These are phyloP conservation scores for Rhagium mordax DNA, from an alignment of 2,888 invertebrate species.

Conservation along the genomic window DNA sequence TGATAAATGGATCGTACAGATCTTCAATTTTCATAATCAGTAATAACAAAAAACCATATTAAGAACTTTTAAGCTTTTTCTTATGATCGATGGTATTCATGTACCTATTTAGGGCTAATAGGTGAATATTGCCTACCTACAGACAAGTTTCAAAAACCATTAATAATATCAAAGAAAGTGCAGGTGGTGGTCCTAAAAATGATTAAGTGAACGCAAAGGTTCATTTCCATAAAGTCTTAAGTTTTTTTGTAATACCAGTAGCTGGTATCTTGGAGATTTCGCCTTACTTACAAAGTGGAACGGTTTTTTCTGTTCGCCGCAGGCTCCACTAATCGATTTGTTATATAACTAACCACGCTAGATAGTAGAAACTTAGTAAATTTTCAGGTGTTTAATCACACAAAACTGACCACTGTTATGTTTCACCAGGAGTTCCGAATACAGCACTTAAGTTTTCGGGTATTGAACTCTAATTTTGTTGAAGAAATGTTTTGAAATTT, in stretches of 20 bases:
- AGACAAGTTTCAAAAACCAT: neutral
- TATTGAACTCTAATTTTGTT: conserved; percentile 3
- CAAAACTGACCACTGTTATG: neutral
- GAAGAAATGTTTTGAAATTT: conserved; percentile 10
- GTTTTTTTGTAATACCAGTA: conserved; percentile 40
- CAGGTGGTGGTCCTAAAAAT: conserved; percentile 15
- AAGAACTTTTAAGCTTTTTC: neutral
- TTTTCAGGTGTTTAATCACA: conserved; percentile 1
- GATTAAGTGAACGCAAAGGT: conserved; percentile 10
- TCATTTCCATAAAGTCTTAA: neutral
- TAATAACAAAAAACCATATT: neutral
- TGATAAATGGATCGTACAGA: neutral
- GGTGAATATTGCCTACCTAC: neutral
- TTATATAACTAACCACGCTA: conserved; percentile 54
- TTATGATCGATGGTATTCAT: neutral
- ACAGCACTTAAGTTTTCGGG: conserved; percentile 7
- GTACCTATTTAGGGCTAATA: neutral
- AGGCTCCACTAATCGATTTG: conserved; percentile 57
- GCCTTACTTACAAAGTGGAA: conserved; percentile 53
- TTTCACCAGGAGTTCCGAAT: neutral
- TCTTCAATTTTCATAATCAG: neutral
- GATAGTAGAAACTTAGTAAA: conserved; percentile 38
- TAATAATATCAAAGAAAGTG: neutral
- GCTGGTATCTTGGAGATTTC: conserved; percentile 45
- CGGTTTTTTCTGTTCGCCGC: conserved; percentile 52